These are phyloP conservation scores for Archilochus colubris DNA, from an alignment of 2,113 vertebrate species.

Conservation along the genomic window DNA sequence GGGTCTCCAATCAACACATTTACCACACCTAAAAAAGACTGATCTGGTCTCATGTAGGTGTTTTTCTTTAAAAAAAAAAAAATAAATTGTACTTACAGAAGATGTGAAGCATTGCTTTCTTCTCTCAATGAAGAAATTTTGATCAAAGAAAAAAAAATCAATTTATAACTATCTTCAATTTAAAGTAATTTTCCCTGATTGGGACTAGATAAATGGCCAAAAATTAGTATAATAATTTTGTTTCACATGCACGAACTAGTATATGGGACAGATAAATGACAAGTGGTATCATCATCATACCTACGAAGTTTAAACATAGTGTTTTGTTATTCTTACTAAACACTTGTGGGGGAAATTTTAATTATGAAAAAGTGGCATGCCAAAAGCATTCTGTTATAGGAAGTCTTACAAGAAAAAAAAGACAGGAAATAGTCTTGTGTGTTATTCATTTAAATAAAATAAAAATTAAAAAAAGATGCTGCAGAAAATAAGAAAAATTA, in stretches of 20 bases:
- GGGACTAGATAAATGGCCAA: not conserved
- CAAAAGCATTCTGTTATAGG: not conserved
- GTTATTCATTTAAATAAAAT: not conserved
- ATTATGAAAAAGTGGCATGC: slow-evolving; percentile 35
- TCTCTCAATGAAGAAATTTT: not conserved
- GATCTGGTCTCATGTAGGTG: not conserved
- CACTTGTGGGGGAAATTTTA: not conserved
- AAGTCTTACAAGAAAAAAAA: not conserved
- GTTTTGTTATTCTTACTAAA: slow-evolving; percentile 1
- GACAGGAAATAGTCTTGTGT: not conserved
- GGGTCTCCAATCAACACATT: not conserved
- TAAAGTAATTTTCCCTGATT: slow-evolving; percentile 3
- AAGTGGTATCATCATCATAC: slow-evolving; percentile 29
- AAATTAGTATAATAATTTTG: slow-evolving; percentile 6
- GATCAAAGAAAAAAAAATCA: not conserved
- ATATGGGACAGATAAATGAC: slow-evolving; percentile 55
- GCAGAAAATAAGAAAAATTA: slow-evolving; percentile 28
- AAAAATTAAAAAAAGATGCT: not conserved
- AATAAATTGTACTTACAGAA: not conserved
- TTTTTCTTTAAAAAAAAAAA: not conserved
- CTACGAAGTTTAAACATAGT: not conserved
- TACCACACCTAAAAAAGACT: not conserved
- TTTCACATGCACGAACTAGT: slow-evolving; percentile 59
- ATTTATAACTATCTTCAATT: not conserved
- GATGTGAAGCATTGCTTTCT: not conserved